Evolutionary conservation across 2,113 vertebrate species (phyloP), one percentile per base, ranked within the genome.

Genomic region (Ammodytes dubius): DNA sequence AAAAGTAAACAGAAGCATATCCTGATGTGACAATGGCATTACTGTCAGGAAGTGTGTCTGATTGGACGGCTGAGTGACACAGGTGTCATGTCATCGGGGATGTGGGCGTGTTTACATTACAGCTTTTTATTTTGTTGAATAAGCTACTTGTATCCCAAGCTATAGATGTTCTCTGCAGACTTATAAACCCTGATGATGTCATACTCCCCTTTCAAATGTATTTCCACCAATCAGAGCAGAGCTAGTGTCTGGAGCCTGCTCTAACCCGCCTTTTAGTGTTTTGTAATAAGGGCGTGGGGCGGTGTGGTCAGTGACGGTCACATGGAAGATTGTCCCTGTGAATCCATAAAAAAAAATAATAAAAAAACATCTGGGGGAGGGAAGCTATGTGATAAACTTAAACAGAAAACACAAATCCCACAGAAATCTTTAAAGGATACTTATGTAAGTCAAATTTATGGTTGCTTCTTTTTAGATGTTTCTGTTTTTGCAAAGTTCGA

Each of bases 381-480:
- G 88, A 92, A 89, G 91, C 79, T 15, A 86, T 87, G 89, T 75
- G 83, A 90, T 91, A 42, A 86, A 87, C 83, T 72, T 79, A 81
- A 88, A 91, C 35, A 37, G 49, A 46, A 63, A 83, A 81, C 35
- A 47, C 5, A 45, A 65, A 74, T 17, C 39, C 66, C 70, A 83
- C 66, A 91, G 66, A 90, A 85, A 75, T 84, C 77, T 85, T 81
- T 65, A 89, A 92, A 91, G 77, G 79, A 90, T 89, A 91, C 81
- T 86, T 87, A 82, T 66, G 65, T 81, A 81, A 86, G 74, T 89
- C 27, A 81, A 42, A 85, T 77, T 81, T 92, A 72, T 71, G 81
- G 81, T 82, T 63, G 70, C 63, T 71, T 87, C 37, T 83, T 72
- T 83, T 76, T 19, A 79, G 52, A 74, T 9, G 43, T 70, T 71